Base-by-base conservation (phyloP, 2,888 invertebrate genomes). In the Amphimallon solstitiale region DNA sequence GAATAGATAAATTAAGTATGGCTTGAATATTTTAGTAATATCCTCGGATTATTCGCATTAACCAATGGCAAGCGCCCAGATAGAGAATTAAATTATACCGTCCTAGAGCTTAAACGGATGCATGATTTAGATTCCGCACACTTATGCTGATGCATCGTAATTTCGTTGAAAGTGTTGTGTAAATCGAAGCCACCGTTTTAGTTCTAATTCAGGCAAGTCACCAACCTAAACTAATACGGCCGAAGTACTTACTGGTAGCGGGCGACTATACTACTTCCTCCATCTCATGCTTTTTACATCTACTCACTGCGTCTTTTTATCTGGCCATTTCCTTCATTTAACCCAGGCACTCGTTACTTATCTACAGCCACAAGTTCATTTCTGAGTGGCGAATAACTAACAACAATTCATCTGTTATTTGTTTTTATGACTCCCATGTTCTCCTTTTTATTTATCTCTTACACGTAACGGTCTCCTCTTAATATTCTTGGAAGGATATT, bases 61-160 rank as follows among this genome's bases (percentile, higher is more conserved):
- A 15, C 7, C 29, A 15, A 5, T 7, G 23, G 14, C 15, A 4
- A 29, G 7, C n/a, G 29, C 34, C 49, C 29, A 29, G 19, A 49
- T 49, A 10, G 49, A 49, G 49, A 29, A 49, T 49, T 29, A 34
- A 49, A 49, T 49, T 49, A 49, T 29, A 14, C 14, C 12, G 12
- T n/a, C 12, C 34, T 15, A 34, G 49, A n/a, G n/a, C n/a, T n/a
- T 9, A 23, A 37, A 49, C 29, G 49, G 34, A 49, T 49, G 49
- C 10, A 49, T 49, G 34, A 49, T 49, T 49, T 49, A 49, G 29
- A 49, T 49, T 49, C 49, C 49, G 5, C n/a, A 49, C 49, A 49
- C 34, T 49, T 29, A 49, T 15, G 23, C 14, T 14, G 49, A 49
- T 49, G 49, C 49, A 49, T 49, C 49, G 29, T 49, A 49, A 49